These are phyloP conservation scores for Sapajus apella DNA, from an alignment of 2,113 vertebrate genomes.

Conservation along the genomic window DNA sequence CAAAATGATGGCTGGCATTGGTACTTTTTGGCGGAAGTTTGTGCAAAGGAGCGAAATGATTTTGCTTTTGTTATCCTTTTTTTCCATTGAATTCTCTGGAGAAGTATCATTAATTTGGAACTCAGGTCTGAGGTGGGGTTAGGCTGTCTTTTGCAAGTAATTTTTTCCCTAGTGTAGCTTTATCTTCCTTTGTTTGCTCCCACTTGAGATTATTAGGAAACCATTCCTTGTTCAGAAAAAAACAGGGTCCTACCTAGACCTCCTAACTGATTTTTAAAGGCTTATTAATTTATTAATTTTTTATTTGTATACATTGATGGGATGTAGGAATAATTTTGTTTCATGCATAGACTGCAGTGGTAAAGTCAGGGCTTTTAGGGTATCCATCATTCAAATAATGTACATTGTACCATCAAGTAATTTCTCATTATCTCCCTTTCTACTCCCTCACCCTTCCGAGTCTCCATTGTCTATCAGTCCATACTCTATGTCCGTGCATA, in stretches of 20 bases:
- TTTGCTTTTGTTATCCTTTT: background rate
- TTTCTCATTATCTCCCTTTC: background rate
- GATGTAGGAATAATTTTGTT: background rate
- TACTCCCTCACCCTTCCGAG: background rate
- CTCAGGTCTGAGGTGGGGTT: background rate
- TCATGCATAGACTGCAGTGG: background rate
- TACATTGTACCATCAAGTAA: background rate
- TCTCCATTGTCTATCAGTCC: background rate
- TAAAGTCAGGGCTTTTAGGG: background rate
- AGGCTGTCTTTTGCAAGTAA: background rate
- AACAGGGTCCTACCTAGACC: background rate
- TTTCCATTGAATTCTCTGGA: background rate
- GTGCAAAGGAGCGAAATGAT: background rate
- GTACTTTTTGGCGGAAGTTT: background rate
- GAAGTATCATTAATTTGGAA: background rate
- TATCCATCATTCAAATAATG: background rate
- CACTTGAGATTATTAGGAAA: constrained; percentile 26
- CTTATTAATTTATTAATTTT: background rate
- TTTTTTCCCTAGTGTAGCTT: background rate
- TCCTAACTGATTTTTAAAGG: background rate
- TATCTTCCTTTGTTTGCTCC: constrained; percentile 7
- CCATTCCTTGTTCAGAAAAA: background rate
- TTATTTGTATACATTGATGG: background rate
- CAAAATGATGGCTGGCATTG: background rate
- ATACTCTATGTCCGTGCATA: background rate